Conservation (phyloP, 1,140 invertebrate species). For the Protaetia brevitarsis region DNA sequence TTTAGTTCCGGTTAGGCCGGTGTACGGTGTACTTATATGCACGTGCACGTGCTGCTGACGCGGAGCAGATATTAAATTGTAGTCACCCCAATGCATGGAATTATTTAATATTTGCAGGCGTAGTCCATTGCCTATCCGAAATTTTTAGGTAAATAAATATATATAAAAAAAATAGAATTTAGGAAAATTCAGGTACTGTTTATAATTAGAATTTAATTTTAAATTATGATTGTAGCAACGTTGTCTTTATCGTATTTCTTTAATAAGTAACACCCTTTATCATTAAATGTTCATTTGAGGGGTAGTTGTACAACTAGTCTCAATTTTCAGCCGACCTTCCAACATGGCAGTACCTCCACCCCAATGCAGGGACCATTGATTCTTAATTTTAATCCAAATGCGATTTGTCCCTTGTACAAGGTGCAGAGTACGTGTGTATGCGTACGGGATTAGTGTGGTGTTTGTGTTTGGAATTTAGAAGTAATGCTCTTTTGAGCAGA, state of each 20-base stretch:
- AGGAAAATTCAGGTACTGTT: neutral
- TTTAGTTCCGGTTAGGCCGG: conserved; percentile 9
- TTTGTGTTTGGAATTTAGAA: conserved; percentile 13
- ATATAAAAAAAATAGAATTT: neutral
- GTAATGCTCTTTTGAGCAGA: neutral
- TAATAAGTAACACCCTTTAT: neutral
- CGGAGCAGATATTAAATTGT: neutral
- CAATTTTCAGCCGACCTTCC: neutral
- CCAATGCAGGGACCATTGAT: neutral
- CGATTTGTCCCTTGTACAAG: neutral
- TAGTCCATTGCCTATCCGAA: neutral
- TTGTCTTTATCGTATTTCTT: neutral
- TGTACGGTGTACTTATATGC: neutral
- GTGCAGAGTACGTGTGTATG: neutral
- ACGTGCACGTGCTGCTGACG: conserved; percentile 8
- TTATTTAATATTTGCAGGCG: neutral
- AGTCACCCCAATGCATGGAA: neutral
- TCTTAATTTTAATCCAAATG: conserved; percentile 12
- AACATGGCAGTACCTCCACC: neutral
- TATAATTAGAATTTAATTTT: neutral
- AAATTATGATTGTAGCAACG: neutral
- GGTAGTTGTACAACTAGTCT: neutral
- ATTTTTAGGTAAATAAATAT: neutral
- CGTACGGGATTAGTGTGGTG: neutral
- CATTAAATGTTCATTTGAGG: conserved; percentile 7